Base-by-base conservation (phyloP, 2,888 invertebrate species). In the Lamproptera curius region DNA sequence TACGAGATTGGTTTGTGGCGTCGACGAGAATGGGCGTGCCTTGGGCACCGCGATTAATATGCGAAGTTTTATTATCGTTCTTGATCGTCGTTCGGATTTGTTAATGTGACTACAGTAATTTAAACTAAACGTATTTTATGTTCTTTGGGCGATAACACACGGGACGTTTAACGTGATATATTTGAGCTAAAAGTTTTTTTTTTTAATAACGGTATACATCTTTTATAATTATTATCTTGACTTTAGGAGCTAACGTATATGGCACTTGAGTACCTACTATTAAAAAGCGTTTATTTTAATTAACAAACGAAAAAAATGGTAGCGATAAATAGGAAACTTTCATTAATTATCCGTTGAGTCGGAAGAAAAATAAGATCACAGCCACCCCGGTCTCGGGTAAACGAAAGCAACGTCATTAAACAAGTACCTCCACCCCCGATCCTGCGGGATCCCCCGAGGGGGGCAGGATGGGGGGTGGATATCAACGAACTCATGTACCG, bases 401-500 rank as follows among this genome's bases (percentile, higher is more conserved):
- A 74, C 75, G 73, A 71, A 72, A 71, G 83, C 73, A 74, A 76
- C 78, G 75, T 83, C 82, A 81, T 83, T 84, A 82, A 79, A 74
- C 73, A 70, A 69, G 73, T 67, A 64, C 65, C 68, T 65, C 20
- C 64, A 69, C 65, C 67, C 50, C 69, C 67, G 59, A 58, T 75
- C 73, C 75, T 75, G 61, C 68, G 69, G 73, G 73, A 64, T 67
- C 76, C 75, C 57, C 43, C 14, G 52, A 53, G 58, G 46, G 55
- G 53, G 52, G 36, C 47, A 52, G 44, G 51, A 44, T 54, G 60
- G 67, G 63, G 73, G 77, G 65, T 55, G 77, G 75, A 79, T 80
- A 84, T 85, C 82, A 84, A 86, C 86, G 85, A 83, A 83, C 85
- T 81, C 84, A 76, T 79, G 77, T 74, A 68, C 70, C 69, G 73